Evolutionary conservation across 2,888 invertebrate species (phyloP).

Genomic region (Cephus pulcher): DNA sequence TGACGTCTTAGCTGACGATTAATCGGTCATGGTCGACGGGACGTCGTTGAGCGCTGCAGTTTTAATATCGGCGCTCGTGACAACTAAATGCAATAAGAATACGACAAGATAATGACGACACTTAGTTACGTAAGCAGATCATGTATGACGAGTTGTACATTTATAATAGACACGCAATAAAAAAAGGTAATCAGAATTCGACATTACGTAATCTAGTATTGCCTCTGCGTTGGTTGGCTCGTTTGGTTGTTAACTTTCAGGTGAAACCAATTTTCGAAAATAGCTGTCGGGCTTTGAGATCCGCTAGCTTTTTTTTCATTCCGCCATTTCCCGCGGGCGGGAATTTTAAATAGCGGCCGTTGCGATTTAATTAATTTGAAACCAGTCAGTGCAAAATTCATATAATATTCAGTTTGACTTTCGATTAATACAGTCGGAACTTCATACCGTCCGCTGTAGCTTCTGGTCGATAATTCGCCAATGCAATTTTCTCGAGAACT

Average conservation of each 20-base stretch:
- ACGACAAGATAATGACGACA: not conserved
- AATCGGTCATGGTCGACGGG: not conserved
- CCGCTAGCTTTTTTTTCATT: too few relatives aligned
- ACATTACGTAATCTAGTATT: not conserved
- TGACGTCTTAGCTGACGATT: not conserved
- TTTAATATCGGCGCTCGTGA: conserved; percentile 9
- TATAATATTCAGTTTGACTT: not conserved
- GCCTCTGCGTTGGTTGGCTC: not conserved
- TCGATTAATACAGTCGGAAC: not conserved
- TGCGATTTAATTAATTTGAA: not conserved
- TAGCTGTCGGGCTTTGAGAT: too few relatives aligned
- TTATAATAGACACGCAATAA: conserved; percentile 62
- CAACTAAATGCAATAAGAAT: conserved; percentile 4
- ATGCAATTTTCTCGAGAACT: not conserved
- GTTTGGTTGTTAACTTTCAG: not conserved
- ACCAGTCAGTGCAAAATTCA: not conserved
- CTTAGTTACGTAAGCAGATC: conserved; percentile 52
- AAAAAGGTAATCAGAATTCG: conserved; percentile 30
- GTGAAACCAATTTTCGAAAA: not conserved
- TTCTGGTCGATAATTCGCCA: not conserved
- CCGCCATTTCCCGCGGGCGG: too few relatives aligned
- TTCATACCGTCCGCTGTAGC: not conserved
- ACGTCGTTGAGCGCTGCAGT: not conserved
- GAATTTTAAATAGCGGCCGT: not conserved
- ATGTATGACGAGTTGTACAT: conserved; percentile 64